These are phyloP conservation scores for Lepidurus apus DNA, from an alignment of 1,140 invertebrate species.

Conservation along the genomic window DNA sequence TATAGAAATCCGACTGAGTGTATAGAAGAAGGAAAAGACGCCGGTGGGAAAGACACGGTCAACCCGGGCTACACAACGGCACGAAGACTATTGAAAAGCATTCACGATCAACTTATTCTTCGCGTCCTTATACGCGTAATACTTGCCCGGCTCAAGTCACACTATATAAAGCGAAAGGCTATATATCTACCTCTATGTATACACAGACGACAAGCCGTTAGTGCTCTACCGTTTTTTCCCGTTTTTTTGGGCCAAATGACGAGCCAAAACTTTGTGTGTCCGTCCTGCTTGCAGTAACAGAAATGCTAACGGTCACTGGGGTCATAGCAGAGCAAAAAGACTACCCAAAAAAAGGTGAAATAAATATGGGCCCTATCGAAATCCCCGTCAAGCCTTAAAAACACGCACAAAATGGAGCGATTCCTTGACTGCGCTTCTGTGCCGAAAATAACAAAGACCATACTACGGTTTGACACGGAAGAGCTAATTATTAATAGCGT, in stretches of 20 bases:
- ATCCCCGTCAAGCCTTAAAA: background rate
- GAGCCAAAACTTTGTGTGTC: background rate
- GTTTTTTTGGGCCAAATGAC: background rate
- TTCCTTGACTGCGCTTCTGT: background rate
- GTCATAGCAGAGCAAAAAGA: no score
- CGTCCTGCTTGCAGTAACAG: background rate
- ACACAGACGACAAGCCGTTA: background rate
- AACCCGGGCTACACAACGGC: background rate
- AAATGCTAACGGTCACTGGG: background rate
- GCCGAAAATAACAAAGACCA: background rate
- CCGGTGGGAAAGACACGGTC: background rate
- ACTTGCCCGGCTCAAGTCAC: conserved; percentile 4
- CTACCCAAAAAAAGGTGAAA: no score
- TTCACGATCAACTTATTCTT: background rate
- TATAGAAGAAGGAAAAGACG: background rate
- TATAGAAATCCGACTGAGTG: conserved; percentile 14
- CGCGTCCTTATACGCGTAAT: background rate
- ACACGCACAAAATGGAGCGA: background rate
- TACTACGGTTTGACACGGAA: background rate
- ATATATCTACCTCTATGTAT: background rate
- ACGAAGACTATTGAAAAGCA: background rate
- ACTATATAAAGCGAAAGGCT: background rate
- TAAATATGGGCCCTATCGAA: no score
- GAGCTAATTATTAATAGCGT: no score
- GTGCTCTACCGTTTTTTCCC: background rate